Evolutionary conservation across 2,113 vertebrate genomes (phyloP), one percentile per base, ranked within the genome.

Genomic region (Fulmarus glacialis): DNA sequence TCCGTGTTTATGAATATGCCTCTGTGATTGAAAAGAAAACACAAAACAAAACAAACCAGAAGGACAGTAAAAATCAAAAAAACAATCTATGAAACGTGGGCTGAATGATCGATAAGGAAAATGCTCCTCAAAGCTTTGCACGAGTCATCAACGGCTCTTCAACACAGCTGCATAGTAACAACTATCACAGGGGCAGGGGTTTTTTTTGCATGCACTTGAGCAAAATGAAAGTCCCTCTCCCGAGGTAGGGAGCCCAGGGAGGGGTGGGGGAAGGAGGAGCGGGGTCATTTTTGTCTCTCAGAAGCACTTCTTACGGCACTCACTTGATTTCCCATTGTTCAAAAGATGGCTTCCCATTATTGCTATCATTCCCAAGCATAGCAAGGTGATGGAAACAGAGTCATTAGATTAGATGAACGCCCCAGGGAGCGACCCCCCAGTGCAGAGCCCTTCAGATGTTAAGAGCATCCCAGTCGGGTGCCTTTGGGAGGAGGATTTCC

Each of bases 361-460:
- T 42, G 36, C 17, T 48, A 27, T 34, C 8, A 0, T 23, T 62
- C 64, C 64, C 62, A 58, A 48, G 52, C 12, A 2, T 1, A 56
- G 15, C 0, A 4, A 83, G 38, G 32, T 47, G 48, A 29, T 38
- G 40, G 79, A 73, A 30, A 60, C 11, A 18, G 19, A 14, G 32
- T 45, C 24, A 15, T 43, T 17, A 47, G 50, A 27, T 17, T 5
- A 15, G n/a, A 40, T 26, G 15, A 45, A 20, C 0, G 0, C 5
- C 2, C 18, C 32, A 11, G 16, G 36, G 26, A 21, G 21, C 15
- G 32, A 50, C 5, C 14, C 3, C 7, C n/a, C 15, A 14, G 21
- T 36, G 9, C 8, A 19, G 26, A 88, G 86, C 11, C 63, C n/a
- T 73, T 23, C 9, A 53, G 58, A 29, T 59, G 50, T 23, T 18